Conservation (phyloP, 2,888 invertebrate species). For the Callinectes sapidus region DNA sequence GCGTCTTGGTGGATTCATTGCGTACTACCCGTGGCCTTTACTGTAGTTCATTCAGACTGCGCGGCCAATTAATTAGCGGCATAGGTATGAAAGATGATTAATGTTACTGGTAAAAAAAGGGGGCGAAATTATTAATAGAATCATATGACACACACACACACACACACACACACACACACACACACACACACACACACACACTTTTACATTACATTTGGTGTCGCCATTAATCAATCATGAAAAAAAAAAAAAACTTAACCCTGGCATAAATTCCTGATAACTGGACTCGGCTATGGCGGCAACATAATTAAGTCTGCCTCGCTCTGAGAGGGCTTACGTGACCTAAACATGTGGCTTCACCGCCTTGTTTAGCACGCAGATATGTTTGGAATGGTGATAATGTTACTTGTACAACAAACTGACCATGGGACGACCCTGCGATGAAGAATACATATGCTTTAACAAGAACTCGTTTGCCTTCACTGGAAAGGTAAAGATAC, state of each 20-base stretch:
- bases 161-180: background rate
- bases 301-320: background rate
- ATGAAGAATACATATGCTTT: constrained; percentile 73
- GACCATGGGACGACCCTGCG: too few species aligned
- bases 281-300: background rate
- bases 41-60: background rate
- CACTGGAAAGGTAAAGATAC: background rate
- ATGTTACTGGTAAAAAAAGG: too few species aligned
- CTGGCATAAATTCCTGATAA: background rate
- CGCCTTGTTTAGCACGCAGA: background rate
- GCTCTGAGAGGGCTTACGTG: too few species aligned
- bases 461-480: constrained; percentile 24
- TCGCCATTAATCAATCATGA: background rate
- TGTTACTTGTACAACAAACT: too few species aligned
- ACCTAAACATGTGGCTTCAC: background rate
- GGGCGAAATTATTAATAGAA: background rate
- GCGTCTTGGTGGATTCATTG: background rate
- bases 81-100: too few species aligned
- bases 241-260: background rate
- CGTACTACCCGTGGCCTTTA: background rate
- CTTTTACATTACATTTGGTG: background rate
- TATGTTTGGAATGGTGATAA: background rate
- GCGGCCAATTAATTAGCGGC: too few species aligned
- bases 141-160: background rate
- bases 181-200: background rate